Evolutionary conservation across 2,888 invertebrate genomes (phyloP).

Genomic region (Lasioglossum figueresi): DNA sequence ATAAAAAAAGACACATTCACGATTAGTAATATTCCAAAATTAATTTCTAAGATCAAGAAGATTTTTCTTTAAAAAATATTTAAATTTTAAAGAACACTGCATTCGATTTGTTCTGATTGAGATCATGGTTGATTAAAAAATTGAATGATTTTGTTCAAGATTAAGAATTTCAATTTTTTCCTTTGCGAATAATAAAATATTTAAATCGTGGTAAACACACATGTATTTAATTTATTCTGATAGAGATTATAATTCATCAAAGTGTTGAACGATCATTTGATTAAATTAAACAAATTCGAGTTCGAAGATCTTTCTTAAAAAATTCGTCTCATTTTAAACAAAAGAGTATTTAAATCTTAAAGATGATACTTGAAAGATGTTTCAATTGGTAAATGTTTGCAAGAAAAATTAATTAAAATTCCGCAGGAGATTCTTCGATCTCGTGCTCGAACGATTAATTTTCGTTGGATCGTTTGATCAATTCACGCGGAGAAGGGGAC

Average conservation of each 20-base stretch:
- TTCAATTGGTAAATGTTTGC: neutral
- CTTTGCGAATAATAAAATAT: neutral
- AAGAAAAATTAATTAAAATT: neutral
- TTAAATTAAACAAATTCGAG: neutral
- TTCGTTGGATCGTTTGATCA: neutral
- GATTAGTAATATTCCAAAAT: neutral
- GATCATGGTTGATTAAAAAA: neutral
- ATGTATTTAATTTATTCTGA: neutral
- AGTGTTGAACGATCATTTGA: neutral
- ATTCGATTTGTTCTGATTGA: neutral
- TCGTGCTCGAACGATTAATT: neutral
- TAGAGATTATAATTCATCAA: neutral
- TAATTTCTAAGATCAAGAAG: neutral
- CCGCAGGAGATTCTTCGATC: neutral
- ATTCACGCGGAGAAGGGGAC: slow-evolving; percentile 29
- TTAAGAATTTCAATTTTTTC: neutral
- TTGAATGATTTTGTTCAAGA: neutral
- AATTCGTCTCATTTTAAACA: neutral
- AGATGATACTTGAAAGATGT: no score
- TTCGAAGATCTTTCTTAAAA: neutral
- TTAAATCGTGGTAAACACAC: no score
- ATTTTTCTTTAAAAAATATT: neutral
- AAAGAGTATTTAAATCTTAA: neutral
- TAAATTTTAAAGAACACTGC: neutral
- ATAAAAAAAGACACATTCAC: neutral